Base-by-base conservation (phyloP, 2,888 invertebrate genomes). In the Fragum fragum region DNA sequence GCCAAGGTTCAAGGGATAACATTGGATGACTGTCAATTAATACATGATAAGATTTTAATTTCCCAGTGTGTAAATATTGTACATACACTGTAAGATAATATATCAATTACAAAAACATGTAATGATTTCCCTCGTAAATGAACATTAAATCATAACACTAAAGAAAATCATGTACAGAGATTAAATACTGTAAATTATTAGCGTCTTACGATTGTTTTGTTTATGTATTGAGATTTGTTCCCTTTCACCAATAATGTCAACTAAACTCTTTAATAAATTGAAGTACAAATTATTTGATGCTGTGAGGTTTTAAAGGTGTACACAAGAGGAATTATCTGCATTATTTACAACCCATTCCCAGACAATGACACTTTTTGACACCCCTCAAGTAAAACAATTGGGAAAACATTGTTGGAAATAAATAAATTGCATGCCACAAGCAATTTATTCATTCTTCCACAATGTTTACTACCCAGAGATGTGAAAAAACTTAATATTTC, bases 11-110 rank as follows among this genome's bases (percentile, higher is more conserved):
- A 76, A 69, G 69, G 69, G 68, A 75, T 9, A 57, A 66, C 42
- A 32, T 47, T 5, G 47, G 3, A 2, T 47, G 16, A 16, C 47
- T 36, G 14, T 47, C 47, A n/a, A 14, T 5, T n/a, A 47, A 47
- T 47, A n/a, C 5, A 47, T 5, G n/a, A 14, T 9, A 47, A n/a
- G 47, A 47, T 47, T 47, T 47, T 47, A 47, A 47, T 47, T 47
- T 47, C 14, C 14, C 47, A 9, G 47, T 47, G 47, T 76, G 79
- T 81, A 82, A 68, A 85, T 66, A 77, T 32, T 85, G 85, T 85
- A 85, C 61, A 85, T 85, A 85, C n/a, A 55, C 29, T 85, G 85
- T 85, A 82, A 85, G 79, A 82, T 82, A 82, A 82, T 85, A 84
- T 73, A 68, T 68, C 69, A 69, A 55, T 55, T 75, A 75, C 74